Percentiles rank a stretch among this genome's conserved stretches.
Conservation (phyloP, 2,888 invertebrate genomes). For the Conistra vaccinii region DNA sequence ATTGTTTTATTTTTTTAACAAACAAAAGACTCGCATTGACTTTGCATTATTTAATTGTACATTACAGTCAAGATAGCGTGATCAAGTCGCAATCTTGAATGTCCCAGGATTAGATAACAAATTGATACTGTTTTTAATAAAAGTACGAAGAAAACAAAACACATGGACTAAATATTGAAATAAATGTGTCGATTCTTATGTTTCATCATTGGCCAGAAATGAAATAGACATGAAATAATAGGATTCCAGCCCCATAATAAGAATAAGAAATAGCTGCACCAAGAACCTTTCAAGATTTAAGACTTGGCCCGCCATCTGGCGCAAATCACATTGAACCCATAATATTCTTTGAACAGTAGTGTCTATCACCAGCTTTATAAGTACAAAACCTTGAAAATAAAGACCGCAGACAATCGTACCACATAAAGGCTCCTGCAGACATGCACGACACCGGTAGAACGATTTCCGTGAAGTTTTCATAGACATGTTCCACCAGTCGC, state of each 20-base stretch:
- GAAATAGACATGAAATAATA: not conserved
- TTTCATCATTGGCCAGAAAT: not conserved
- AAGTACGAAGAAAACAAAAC: not conserved
- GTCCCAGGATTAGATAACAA: not conserved
- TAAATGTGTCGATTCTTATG: not conserved
- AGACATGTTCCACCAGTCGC: no score
- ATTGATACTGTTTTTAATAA: constrained; percentile 24
- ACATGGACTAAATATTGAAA: constrained; percentile 4
- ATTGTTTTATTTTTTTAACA: constrained; percentile 61
- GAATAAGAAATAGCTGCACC: constrained; percentile 21
- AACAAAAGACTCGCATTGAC: constrained; percentile 69
- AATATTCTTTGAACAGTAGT: constrained; percentile 47
- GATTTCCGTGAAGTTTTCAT: no score
- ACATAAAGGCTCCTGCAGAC: constrained; percentile 20
- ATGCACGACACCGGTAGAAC: no score
- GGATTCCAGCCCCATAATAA: not conserved
- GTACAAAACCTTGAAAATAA: constrained; percentile 40
- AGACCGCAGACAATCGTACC: constrained; percentile 17
- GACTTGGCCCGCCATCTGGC: constrained; percentile 12
- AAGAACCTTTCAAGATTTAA: constrained; percentile 17
- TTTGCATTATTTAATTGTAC: constrained; percentile 54
- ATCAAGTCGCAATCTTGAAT: constrained; percentile 25
- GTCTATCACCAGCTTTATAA: constrained; percentile 40
- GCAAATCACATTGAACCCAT: constrained; percentile 27
- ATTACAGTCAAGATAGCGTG: constrained; percentile 23